Evolutionary conservation across 37 sponge, comb jelly and placozoan species (phyloP), one percentile per base, ranked within the genome.

Genomic region (Beroe forskalii): DNA sequence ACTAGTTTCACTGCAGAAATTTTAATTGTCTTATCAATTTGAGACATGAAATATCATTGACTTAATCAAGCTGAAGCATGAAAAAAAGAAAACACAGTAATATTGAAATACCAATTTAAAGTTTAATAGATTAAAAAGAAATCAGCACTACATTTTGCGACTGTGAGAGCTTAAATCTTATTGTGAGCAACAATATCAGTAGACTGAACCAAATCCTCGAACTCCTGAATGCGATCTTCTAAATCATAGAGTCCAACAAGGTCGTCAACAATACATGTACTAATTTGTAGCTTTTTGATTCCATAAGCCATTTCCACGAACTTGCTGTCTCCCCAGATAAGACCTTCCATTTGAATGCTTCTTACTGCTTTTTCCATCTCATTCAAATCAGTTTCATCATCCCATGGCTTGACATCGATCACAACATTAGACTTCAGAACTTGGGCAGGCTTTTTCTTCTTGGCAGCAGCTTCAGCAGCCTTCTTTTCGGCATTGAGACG

Each of bases 141-240:
- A 64, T 4, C 66, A 64, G 25, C 66, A 22, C 31, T 28, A 27
- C 30, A n/a, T 6, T 28, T 8, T 8, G 66, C 17, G 55, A 12
- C 12, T 48, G 12, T 48, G 55, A 75, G 0, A 63, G n/a, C 25
- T 92, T 89, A 96, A 90, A 97, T 92, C 91, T 97, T 97, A 66
- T 97, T 97, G 67, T 95, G 95, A 43, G 97, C 94, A 28, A 93
- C 94, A 75, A 97, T 91, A 38, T 97, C 97, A 40, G 95, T 93
- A 38, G 95, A 95, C 90, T 97, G 97, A 8, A 97, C 94, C 2
- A 92, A 91, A 41, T 94, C 95, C 33, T 97, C 97, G 66, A 93
- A 91, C 38, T 72, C 90, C 22, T 91, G 92, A 61, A 97, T 97
- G n/a, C 23, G 24, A 37, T 97, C 97, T 41, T 97, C 97, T 60